Conservation (phyloP, 2,797 vertebrate genomes). For the Crocodylus rhombifer region DNA sequence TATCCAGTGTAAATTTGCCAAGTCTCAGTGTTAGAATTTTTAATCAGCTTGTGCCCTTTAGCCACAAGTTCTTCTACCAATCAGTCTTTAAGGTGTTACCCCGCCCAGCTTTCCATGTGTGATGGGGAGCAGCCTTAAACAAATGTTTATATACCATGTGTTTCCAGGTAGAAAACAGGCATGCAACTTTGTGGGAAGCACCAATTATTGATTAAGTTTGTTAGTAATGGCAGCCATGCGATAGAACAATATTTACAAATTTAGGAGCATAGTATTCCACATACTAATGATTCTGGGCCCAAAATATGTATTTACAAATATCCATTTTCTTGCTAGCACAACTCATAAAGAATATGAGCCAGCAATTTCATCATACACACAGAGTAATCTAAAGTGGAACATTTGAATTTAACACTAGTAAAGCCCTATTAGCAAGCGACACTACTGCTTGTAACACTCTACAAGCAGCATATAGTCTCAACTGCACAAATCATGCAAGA, state of each 20-base stretch:
- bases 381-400: not conserved
- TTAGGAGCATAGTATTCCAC: not conserved
- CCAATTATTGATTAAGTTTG: not conserved
- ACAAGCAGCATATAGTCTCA: not conserved
- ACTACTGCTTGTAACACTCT: not conserved
- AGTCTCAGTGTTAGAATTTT: not conserved
- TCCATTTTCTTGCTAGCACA: not conserved
- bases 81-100: too few species aligned
- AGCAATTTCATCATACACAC: not conserved
- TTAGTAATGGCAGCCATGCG: not conserved
- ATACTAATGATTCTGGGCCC: not conserved
- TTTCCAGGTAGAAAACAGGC: not conserved
- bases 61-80: not conserved
- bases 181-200: not conserved
- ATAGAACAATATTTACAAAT: not conserved
- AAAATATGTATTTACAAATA: not conserved
- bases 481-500: fast-evolving
- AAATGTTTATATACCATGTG: not conserved
- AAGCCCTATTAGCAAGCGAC: not conserved
- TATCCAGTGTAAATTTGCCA: not conserved
- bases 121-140: not conserved
- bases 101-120: not conserved
- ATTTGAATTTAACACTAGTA: not conserved
- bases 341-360: not conserved
- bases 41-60: not conserved